These are phyloP conservation scores for Chamaetylas fuelleborni DNA, from an alignment of 2,113 vertebrate genomes.

Conservation along the genomic window DNA sequence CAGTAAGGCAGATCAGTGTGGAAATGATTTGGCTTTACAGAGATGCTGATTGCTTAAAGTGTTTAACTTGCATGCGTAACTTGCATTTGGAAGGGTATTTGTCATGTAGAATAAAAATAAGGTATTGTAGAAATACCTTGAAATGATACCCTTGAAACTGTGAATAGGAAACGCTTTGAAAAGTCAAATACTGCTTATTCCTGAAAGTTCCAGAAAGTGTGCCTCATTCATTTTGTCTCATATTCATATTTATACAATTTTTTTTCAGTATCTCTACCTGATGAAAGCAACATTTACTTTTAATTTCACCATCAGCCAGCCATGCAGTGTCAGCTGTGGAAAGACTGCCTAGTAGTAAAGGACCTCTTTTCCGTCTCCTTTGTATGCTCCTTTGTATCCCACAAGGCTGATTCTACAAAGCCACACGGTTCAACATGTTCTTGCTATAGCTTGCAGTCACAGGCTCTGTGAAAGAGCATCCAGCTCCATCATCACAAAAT, in stretches of 20 bases:
- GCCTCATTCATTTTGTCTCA: background rate
- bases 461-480: background rate
- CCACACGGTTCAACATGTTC: background rate
- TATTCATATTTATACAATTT: background rate
- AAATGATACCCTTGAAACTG: background rate
- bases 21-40: background rate
- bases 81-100: background rate
- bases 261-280: background rate
- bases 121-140: background rate
- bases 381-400: background rate
- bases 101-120: background rate
- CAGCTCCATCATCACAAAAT: background rate
- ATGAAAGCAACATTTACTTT: background rate
- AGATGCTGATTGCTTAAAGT: background rate
- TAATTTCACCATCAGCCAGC: background rate
- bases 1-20: background rate
- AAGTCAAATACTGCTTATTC: background rate
- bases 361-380: background rate
- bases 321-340: background rate
- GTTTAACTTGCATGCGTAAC: background rate
- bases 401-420: background rate
- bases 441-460: background rate
- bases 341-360: background rate
- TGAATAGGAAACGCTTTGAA: background rate
- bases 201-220: background rate